These are phyloP conservation scores for Tillus elongatus DNA, from an alignment of 2,888 invertebrate species.

Conservation along the genomic window DNA sequence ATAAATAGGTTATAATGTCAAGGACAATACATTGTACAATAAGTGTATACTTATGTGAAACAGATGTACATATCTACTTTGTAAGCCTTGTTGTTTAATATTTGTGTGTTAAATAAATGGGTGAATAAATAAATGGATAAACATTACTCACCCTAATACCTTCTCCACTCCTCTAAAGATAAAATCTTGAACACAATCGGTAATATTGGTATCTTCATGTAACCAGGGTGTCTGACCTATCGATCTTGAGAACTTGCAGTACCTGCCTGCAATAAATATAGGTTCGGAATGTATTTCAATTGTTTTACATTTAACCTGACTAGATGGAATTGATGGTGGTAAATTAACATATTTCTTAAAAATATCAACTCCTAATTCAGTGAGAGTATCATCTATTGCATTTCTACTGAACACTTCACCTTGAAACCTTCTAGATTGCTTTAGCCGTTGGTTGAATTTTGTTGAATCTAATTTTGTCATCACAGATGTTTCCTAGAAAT, in stretches of 20 bases:
- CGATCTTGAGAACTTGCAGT: slow-evolving; percentile 73
- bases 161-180: slow-evolving; percentile 13
- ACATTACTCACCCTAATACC: not conserved
- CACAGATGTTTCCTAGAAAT: not conserved
- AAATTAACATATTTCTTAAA: slow-evolving; percentile 46
- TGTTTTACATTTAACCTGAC: slow-evolving; percentile 41
- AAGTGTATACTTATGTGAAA: no score
- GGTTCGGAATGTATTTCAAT: slow-evolving; percentile 52
- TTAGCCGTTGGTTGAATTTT: not conserved
- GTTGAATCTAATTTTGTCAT: not conserved
- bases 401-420: slow-evolving; percentile 53
- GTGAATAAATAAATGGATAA: no score
- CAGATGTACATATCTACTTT: no score
- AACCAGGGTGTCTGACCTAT: slow-evolving; percentile 95
- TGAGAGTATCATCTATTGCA: slow-evolving; percentile 50
- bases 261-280: slow-evolving; percentile 62
- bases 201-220: slow-evolving; percentile 59
- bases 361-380: slow-evolving; percentile 40
- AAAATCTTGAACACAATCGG: slow-evolving; percentile 6
- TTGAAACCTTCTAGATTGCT: not conserved
- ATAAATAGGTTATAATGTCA: no score
- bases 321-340: slow-evolving; percentile 45
- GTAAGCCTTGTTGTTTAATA: no score
- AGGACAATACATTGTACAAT: no score
- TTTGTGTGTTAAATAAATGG: no score